A percentile compares a stretch with the other conserved stretches of the same genome.
These are phyloP conservation scores for Tiliacea citrago DNA, from an alignment of 2,888 invertebrate species.

Conservation along the genomic window DNA sequence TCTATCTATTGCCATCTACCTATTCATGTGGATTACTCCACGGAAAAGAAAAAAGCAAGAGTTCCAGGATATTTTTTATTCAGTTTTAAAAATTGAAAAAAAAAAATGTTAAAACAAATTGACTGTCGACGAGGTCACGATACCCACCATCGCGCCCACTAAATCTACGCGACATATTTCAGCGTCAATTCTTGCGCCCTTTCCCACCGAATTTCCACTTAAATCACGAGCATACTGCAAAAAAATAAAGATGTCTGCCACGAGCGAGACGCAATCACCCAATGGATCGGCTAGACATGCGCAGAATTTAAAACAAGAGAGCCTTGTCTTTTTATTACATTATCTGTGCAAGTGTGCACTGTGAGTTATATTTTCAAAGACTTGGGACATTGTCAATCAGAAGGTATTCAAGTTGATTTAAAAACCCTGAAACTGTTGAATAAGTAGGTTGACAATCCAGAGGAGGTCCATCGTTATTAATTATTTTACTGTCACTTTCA, in stretches of 20 bases:
- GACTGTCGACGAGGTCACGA: not conserved
- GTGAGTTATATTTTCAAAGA: slow-evolving; percentile 58
- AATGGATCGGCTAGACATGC: slow-evolving; percentile 77
- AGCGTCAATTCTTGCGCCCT: slow-evolving; percentile 49
- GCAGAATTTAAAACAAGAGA: slow-evolving; percentile 80
- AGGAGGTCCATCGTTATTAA: not conserved
- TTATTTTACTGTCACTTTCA: too few relatives aligned
- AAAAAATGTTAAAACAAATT: too few relatives aligned
- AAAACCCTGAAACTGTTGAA: not conserved
- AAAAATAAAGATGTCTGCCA: slow-evolving; percentile 68
- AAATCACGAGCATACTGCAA: slow-evolving; percentile 63
- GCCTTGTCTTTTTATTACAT: slow-evolving; percentile 71
- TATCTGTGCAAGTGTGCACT: slow-evolving; percentile 43
- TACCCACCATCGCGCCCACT: too few relatives aligned
- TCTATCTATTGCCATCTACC: too few relatives aligned
- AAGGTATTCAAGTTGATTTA: not conserved
- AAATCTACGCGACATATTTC: slow-evolving; percentile 40
- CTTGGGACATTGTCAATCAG: slow-evolving; percentile 16
- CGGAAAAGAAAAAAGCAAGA: not conserved
- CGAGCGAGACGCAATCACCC: slow-evolving; percentile 79
- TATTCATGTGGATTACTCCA: too few relatives aligned
- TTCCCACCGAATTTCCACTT: slow-evolving; percentile 57
- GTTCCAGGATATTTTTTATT: not conserved
- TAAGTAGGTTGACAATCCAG: not conserved
- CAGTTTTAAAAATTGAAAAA: too few relatives aligned